A percentile compares a stretch with the other conserved stretches of the same genome.
Conservation (phyloP, 2,113 vertebrate genomes). For the Salvator merianae region DNA sequence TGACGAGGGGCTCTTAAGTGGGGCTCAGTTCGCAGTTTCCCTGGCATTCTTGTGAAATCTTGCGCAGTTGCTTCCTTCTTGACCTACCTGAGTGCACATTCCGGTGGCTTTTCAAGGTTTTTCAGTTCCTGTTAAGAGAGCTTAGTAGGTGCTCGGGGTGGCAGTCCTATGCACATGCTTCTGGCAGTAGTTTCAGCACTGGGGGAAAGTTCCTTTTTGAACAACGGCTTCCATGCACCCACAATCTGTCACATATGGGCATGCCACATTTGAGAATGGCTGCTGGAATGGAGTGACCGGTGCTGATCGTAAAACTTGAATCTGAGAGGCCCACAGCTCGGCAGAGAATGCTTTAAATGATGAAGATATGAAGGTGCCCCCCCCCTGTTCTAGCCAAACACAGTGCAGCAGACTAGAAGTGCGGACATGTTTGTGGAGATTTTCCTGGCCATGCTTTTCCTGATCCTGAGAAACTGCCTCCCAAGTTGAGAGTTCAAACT, state of each 20-base stretch:
- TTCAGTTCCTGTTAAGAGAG: not conserved
- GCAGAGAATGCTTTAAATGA: not conserved
- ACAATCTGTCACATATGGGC: too few species aligned
- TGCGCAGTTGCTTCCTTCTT: not conserved
- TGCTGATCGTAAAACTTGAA: not conserved
- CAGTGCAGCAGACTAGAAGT: not conserved
- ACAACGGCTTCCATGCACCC: not conserved
- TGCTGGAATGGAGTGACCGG: not conserved
- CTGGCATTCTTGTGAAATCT: not conserved
- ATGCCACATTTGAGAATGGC: too few species aligned
- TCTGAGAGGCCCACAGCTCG: too few species aligned
- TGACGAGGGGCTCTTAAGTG: not conserved
- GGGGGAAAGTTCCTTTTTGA: not conserved
- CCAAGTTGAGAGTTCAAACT: not conserved
- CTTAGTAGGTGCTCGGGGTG: not conserved
- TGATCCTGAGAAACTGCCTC: not conserved
- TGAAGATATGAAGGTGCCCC: not conserved
- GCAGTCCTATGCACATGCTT: not conserved
- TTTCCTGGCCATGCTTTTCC: too few species aligned
- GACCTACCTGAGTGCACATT: not conserved
- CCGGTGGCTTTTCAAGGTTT: not conserved
- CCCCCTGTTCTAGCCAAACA: not conserved
- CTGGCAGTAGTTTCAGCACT: not conserved
- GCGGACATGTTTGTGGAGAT: not conserved
- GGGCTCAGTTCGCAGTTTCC: too few species aligned